These are phyloP conservation scores for Sebastes oblongus DNA, from an alignment of 2,797 vertebrate genomes.

Conservation along the genomic window DNA sequence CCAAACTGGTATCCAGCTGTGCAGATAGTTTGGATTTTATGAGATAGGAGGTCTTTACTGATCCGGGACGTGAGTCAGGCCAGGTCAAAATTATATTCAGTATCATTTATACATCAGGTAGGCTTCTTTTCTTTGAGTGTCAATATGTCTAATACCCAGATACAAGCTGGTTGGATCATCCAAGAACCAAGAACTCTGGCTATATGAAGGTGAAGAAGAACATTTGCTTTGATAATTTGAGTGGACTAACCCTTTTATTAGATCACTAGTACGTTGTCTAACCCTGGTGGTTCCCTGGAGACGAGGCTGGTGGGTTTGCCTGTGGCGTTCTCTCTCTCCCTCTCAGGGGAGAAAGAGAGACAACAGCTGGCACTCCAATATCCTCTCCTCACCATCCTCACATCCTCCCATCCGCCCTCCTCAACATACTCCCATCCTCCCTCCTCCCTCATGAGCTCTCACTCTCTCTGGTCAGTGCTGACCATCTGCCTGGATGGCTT, in stretches of 20 bases:
- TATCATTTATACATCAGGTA: background rate
- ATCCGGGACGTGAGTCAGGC: background rate
- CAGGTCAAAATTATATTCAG: background rate
- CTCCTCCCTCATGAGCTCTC: background rate
- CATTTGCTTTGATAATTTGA: background rate
- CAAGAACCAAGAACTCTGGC: background rate
- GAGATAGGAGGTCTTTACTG: background rate
- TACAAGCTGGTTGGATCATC: background rate
- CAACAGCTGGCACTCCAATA: slow-evolving; percentile 78
- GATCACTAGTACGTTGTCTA: slow-evolving; percentile 11
- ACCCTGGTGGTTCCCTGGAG: slow-evolving; percentile 42
- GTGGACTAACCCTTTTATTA: slow-evolving; percentile 13
- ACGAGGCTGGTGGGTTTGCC: slow-evolving; percentile 27
- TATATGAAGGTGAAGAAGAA: background rate
- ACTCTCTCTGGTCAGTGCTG: slow-evolving; percentile 71
- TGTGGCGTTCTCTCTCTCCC: slow-evolving; percentile 10
- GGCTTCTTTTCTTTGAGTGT: background rate
- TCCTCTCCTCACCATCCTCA: slow-evolving; percentile 23
- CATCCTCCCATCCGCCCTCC: background rate
- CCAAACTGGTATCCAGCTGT: too few species aligned
- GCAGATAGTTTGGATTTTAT: too few species aligned
- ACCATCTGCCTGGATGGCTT: slow-evolving; percentile 79
- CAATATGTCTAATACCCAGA: background rate
- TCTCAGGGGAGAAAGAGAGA: slow-evolving; percentile 42
- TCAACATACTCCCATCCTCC: background rate